These are phyloP conservation scores for Tetragonula carbonaria DNA, from an alignment of 2,888 invertebrate genomes.

Conservation along the genomic window DNA sequence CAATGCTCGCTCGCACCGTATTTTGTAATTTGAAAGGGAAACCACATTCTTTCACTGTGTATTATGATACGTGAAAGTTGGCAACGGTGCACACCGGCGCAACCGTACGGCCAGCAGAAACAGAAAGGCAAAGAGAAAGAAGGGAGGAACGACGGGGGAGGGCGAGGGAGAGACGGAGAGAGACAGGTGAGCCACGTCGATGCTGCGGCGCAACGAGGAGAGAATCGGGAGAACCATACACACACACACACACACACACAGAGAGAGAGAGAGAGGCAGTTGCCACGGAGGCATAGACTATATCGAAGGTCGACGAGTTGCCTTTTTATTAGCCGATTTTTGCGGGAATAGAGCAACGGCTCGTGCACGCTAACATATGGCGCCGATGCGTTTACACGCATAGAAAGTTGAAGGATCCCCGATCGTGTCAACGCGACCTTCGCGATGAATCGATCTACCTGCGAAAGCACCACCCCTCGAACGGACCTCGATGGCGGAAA, in stretches of 20 bases:
- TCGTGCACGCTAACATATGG: conserved; percentile 74
- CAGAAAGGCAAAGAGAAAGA: conserved; percentile 42
- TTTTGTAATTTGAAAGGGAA: conserved; percentile 84
- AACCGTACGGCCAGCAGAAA: conserved; percentile 44
- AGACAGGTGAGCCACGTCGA: conserved; percentile 22
- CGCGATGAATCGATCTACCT: conserved; percentile 49
- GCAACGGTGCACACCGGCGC: conserved; percentile 71
- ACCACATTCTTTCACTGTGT: conserved; percentile 83
- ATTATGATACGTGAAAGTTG: conserved; percentile 84
- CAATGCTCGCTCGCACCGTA: conserved; percentile 69
- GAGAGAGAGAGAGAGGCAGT: conserved; percentile 54
- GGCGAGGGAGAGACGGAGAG: conserved; percentile 26
- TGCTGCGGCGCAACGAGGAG: conserved; percentile 23
- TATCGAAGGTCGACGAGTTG: conserved; percentile 81
- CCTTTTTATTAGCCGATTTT: conserved; percentile 78
- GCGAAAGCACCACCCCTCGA: not conserved
- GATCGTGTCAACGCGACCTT: conserved; percentile 57
- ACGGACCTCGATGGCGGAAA: not conserved
- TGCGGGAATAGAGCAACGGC: conserved; percentile 73
- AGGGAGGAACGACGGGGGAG: conserved; percentile 13
- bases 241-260: not conserved
- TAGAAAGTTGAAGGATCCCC: conserved; percentile 63
- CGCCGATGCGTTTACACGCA: conserved; percentile 61
- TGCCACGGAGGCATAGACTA: conserved; percentile 71
- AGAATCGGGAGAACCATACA: conserved; percentile 3